Percentiles rank a stretch among this genome's conserved stretches.
Conservation (phyloP, 2,797 vertebrate genomes). For the Leptodactylus fallax region DNA sequence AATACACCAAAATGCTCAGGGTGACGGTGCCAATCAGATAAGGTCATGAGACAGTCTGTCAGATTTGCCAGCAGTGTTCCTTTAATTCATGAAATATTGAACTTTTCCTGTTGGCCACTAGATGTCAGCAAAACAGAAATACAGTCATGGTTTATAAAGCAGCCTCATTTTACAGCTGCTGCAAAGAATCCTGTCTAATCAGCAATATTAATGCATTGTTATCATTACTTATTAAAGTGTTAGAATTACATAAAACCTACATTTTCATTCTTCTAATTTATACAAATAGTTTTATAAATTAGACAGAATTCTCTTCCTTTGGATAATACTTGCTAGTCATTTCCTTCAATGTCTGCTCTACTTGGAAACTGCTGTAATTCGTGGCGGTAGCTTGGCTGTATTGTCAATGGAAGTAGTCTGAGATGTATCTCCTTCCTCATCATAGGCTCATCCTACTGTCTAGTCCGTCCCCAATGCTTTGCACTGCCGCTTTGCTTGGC, state of each 20-base stretch:
- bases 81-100: background rate
- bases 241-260: background rate
- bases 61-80: background rate
- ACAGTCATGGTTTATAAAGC: background rate
- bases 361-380: background rate
- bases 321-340: too few relatives aligned
- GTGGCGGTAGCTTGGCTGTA: background rate
- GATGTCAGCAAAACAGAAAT: background rate
- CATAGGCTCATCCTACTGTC: too few relatives aligned
- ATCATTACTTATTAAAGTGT: too few relatives aligned
- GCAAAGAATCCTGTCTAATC: background rate
- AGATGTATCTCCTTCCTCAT: background rate
- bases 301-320: too few relatives aligned
- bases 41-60: background rate
- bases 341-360: too few relatives aligned
- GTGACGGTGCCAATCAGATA: too few relatives aligned
- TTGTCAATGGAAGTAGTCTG: background rate
- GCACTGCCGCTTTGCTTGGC: background rate
- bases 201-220: background rate
- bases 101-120: background rate
- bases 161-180: constrained; percentile 8
- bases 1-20: too few relatives aligned
- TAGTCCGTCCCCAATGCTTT: background rate
- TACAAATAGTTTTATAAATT: background rate
- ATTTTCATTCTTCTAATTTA: background rate